Evolutionary conservation across 2,113 vertebrate genomes (phyloP).

Genomic region (Manacus vitellinus): DNA sequence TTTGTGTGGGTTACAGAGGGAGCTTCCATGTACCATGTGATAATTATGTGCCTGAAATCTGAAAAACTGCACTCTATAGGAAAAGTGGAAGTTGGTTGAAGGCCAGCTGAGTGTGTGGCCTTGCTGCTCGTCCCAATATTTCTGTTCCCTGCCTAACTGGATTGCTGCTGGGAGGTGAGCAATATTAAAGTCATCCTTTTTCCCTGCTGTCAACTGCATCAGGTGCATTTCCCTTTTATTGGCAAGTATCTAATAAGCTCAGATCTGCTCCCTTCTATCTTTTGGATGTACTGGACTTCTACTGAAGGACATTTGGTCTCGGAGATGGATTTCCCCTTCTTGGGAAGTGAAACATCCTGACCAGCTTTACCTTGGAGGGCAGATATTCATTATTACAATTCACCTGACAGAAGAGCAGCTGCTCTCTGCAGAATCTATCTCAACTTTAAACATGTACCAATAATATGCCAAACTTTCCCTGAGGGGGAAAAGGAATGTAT

Average conservation of each 20-base stretch:
- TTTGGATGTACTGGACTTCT: neutral
- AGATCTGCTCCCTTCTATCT: slow-evolving; percentile 1
- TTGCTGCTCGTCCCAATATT: neutral
- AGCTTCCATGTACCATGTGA: accelerated
- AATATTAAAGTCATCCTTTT: slow-evolving; percentile 54
- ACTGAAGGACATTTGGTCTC: slow-evolving; percentile 32
- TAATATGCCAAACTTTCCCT: neutral
- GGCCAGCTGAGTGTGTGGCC: neutral
- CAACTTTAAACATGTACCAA: neutral
- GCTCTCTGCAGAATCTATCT: slow-evolving; percentile 2
- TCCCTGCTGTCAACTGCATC: neutral
- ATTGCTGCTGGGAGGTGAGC: neutral
- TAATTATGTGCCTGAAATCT: neutral
- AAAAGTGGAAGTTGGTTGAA: neutral
- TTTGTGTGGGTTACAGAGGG: neutral
- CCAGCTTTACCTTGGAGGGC: neutral
- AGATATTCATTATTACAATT: neutral
- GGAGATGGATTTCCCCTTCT: neutral
- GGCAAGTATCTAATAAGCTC: slow-evolving; percentile 30
- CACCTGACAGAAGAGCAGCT: slow-evolving; percentile 35
- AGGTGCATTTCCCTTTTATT: slow-evolving; percentile 2
- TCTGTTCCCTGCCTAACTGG: neutral
- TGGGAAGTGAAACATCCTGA: neutral
- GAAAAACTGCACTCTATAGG: neutral
- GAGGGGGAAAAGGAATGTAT: neutral